Percentiles rank a stretch among this genome's conserved stretches.
phyloP scores from a whole-genome alignment of 2,888 invertebrate genomes.

The Epistrophe grossulariae region DNA sequence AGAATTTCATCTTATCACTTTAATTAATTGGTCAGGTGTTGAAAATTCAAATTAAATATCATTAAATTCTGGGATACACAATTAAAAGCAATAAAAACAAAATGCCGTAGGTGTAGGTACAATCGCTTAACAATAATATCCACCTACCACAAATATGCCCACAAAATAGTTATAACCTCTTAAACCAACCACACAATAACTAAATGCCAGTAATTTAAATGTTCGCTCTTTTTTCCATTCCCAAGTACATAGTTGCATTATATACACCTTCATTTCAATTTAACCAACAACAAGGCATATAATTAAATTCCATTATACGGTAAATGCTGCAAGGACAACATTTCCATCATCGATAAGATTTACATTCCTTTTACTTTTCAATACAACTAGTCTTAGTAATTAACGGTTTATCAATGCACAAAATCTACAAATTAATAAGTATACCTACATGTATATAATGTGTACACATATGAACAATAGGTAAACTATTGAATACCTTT shows the following conservation, averaged over 20 bases:
- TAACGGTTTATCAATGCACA: conserved; percentile 54
- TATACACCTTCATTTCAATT: not conserved
- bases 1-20: conserved; percentile 37
- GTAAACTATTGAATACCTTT: not conserved
- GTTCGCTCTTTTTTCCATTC: not conserved
- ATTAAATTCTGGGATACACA: conserved; percentile 40
- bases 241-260: not conserved
- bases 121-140: not conserved
- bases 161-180: conserved; percentile 23
- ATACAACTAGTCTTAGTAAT: conserved; percentile 52
- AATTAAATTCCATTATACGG: conserved; percentile 59
- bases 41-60: conserved; percentile 64
- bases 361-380: conserved; percentile 54
- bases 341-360: conserved; percentile 55
- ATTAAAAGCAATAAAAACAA: conserved; percentile 43
- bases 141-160: conserved; percentile 9
- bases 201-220: conserved; percentile 21
- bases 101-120: not conserved
- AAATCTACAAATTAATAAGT: conserved; percentile 53
- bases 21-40: conserved; percentile 63
- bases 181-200: conserved; percentile 11
- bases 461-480: not conserved
- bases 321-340: conserved; percentile 33
- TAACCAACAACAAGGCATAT: conserved; percentile 24
- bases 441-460: not conserved